A percentile compares a stretch with the other conserved stretches of the same genome.
These are phyloP conservation scores for Eupleurogrammus muticus DNA, from an alignment of 2,797 vertebrate genomes.

Conservation along the genomic window DNA sequence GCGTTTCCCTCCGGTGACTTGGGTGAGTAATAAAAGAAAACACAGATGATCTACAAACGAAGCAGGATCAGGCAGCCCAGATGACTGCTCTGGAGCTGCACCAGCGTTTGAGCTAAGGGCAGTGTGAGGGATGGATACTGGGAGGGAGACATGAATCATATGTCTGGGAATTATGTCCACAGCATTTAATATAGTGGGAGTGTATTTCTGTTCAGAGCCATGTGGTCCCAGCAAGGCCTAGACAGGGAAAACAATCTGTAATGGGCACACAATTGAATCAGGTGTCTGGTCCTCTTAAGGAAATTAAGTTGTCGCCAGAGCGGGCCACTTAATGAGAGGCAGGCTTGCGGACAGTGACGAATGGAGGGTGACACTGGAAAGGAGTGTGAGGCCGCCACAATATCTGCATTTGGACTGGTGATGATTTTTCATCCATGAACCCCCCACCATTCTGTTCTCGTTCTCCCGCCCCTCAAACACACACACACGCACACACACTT, in stretches of 20 bases:
- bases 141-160: conserved; percentile 82
- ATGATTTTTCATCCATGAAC: conserved; percentile 91
- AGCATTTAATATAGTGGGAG: conserved; percentile 88
- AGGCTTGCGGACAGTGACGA: conserved; percentile 92
- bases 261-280: conserved; percentile 95
- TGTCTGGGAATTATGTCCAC: conserved; percentile 85
- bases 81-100: conserved; percentile 39
- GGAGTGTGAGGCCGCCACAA: conserved; percentile 90
- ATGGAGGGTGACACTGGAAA: conserved; percentile 90
- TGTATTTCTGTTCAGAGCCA: conserved; percentile 80
- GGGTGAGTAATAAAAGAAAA: conserved; percentile 38
- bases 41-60: conserved; percentile 17
- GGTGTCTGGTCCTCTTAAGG: conserved; percentile 98
- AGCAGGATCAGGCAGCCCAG: conserved; percentile 22
- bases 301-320: conserved; percentile 97
- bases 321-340: conserved; percentile 96
- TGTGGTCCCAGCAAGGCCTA: conserved; percentile 82
- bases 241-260: conserved; percentile 87
- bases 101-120: conserved; percentile 55
- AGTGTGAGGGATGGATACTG: conserved; percentile 68
- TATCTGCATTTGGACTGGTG: conserved; percentile 90
- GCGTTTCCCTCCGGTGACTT: too few relatives aligned
- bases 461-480: conserved; percentile 58
- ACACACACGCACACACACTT: conserved; percentile 24
- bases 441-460: conserved; percentile 64